A percentile compares a stretch with the other conserved stretches of the same genome.
Conservation (phyloP, 1,140 invertebrate genomes). For the Pogonomyrmex barbatus region DNA sequence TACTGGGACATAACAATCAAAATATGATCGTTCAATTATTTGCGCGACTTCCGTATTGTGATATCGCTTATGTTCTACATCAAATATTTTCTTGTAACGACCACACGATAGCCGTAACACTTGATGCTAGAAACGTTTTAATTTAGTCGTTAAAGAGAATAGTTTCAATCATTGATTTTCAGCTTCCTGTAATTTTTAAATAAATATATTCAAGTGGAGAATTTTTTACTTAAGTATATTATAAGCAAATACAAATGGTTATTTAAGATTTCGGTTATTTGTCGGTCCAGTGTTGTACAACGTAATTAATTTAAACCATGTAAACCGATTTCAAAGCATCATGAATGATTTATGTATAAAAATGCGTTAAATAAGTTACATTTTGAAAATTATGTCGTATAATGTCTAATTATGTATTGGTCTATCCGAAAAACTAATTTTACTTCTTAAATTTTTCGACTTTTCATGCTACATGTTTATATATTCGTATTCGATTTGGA, state of each 20-base stretch:
- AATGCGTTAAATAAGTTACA: not conserved
- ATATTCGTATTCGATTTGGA: not conserved
- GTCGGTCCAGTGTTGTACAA: not conserved
- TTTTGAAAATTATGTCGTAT: conserved; percentile 15
- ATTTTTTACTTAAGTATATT: not conserved
- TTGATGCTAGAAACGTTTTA: not conserved
- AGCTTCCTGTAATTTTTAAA: conserved; percentile 45
- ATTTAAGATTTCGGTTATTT: not conserved
- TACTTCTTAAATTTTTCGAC: not conserved
- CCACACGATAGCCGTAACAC: not conserved
- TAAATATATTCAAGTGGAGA: not conserved
- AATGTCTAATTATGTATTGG: not conserved
- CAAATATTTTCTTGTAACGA: conserved; percentile 10
- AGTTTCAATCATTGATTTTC: conserved; percentile 20
- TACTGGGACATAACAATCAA: not conserved
- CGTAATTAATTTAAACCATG: not conserved
- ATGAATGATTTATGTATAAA: not conserved
- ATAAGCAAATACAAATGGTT: not conserved
- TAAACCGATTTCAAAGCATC: not conserved
- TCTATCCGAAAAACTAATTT: not conserved
- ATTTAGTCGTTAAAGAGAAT: conserved; percentile 3
- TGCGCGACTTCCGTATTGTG: conserved; percentile 11
- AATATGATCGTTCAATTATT: not conserved
- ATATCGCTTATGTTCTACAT: conserved; percentile 37
- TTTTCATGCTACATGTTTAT: not conserved